phyloP scores from a whole-genome alignment of 1,140 invertebrate species.

The Tribolium madens region DNA sequence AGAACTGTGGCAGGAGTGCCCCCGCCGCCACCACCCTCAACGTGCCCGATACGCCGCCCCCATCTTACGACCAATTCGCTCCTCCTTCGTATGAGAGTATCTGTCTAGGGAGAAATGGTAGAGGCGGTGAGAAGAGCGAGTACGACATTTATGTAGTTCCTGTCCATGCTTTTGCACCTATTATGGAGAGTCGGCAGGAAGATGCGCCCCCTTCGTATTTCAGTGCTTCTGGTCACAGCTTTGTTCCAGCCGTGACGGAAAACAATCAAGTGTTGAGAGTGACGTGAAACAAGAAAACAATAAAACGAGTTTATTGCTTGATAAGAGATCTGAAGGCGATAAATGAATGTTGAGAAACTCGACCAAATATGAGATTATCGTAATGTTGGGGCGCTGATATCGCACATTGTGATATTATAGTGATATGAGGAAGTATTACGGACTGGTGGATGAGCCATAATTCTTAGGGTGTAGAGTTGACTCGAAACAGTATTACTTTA shows the following conservation, averaged over 20 bases:
- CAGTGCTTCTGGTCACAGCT: neutral
- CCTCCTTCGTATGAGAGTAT: constrained; percentile 72
- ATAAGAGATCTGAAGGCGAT: constrained; percentile 10
- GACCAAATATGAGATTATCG: constrained; percentile 18
- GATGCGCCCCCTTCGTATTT: constrained; percentile 41
- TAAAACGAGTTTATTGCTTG: constrained; percentile 11
- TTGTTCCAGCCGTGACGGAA: constrained; percentile 6
- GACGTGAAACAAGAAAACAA: constrained; percentile 20
- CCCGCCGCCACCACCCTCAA: constrained; percentile 48
- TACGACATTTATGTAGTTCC: constrained; percentile 69
- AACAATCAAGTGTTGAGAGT: constrained; percentile 11
- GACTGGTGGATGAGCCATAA: neutral
- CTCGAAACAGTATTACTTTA: constrained; percentile 1
- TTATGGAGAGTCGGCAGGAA: constrained; percentile 39
- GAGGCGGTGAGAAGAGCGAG: constrained; percentile 64
- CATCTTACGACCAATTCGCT: constrained; percentile 72
- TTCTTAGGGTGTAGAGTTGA: constrained; percentile 9
- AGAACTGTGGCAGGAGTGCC: constrained; percentile 52
- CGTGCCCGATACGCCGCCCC: constrained; percentile 68
- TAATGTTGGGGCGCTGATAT: neutral
- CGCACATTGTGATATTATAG: constrained; percentile 16
- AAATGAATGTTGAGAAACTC: neutral
- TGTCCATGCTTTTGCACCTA: constrained; percentile 60
- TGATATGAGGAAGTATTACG: neutral
- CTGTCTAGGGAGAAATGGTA: constrained; percentile 63